Percentiles rank a stretch among this genome's conserved stretches.
Evolutionary conservation across 2,888 invertebrate species (phyloP).

Genomic region (Drosophila paramelanica): DNA sequence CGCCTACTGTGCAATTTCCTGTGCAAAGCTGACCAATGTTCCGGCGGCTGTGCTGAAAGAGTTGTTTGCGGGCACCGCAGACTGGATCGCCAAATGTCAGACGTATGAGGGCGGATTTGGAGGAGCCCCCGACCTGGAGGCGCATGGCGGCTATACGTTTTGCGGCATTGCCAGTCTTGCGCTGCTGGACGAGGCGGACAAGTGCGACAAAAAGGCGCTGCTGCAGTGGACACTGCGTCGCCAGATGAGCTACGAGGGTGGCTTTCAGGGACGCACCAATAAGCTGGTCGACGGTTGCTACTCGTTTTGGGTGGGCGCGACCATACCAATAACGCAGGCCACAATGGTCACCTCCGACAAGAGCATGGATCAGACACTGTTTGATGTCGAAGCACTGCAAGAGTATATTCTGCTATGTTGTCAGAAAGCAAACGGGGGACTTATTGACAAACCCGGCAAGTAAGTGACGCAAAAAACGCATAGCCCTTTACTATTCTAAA

Average conservation of each 20-base stretch:
- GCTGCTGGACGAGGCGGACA: constrained; percentile 87
- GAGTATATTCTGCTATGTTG: constrained; percentile 97
- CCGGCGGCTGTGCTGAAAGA: constrained; percentile 91
- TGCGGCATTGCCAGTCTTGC: constrained; percentile 97
- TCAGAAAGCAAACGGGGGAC: constrained; percentile 94
- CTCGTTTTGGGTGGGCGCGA: constrained; percentile 99
- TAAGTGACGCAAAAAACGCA: constrained; percentile 85
- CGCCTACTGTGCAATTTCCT: constrained; percentile 97
- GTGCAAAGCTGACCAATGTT: constrained; percentile 89
- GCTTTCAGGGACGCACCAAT: constrained; percentile 98
- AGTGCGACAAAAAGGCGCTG: constrained; percentile 86
- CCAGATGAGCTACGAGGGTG: constrained; percentile 98
- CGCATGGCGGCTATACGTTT: constrained; percentile 99
- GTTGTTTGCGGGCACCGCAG: constrained; percentile 93
- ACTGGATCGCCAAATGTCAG: constrained; percentile 98
- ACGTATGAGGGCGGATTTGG: constrained; percentile 99
- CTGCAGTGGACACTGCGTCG: constrained; percentile 94
- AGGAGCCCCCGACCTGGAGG: constrained; percentile 97
- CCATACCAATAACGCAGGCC: constrained; percentile 94
- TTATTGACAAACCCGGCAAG: constrained; percentile 98
- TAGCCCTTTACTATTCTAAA: background rate
- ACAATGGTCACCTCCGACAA: constrained; percentile 86
- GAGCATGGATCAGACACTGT: constrained; percentile 86
- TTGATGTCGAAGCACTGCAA: constrained; percentile 94
- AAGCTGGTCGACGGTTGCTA: constrained; percentile 99